Evolutionary conservation across 1,140 invertebrate species (phyloP).

Genomic region (Drosophila navojoa): DNA sequence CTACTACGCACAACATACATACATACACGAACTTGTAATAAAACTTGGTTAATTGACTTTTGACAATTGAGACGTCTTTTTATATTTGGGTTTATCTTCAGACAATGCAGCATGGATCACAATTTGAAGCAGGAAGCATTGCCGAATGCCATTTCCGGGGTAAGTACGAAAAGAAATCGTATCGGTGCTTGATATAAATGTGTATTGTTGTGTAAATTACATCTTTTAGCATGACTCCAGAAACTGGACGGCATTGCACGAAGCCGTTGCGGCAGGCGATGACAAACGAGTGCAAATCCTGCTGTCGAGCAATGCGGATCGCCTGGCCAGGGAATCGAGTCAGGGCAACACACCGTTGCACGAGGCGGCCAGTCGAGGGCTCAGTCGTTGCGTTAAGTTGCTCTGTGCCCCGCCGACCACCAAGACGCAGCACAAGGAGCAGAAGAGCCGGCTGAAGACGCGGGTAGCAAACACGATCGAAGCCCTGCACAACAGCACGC

Average conservation of each 20-base stretch:
- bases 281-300: slow-evolving; percentile 69
- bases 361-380: slow-evolving; percentile 97
- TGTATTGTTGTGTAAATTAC: neutral
- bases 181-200: neutral
- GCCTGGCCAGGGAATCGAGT: slow-evolving; percentile 79
- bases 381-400: slow-evolving; percentile 92
- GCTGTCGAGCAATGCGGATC: slow-evolving; percentile 60
- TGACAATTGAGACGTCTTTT: neutral
- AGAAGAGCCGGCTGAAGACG: slow-evolving; percentile 50
- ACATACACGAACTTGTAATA: neutral
- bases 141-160: slow-evolving; percentile 72
- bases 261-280: slow-evolving; percentile 72
- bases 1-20: no score
- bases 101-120: slow-evolving; percentile 78
- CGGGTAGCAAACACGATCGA: slow-evolving; percentile 64
- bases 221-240: slow-evolving; percentile 56
- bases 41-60: slow-evolving; percentile 4
- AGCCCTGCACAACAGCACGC: slow-evolving; percentile 88
- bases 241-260: slow-evolving; percentile 72
- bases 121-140: slow-evolving; percentile 70
- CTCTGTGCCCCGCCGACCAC: slow-evolving; percentile 86
- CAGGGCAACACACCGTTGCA: slow-evolving; percentile 97
- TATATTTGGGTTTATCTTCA: slow-evolving; percentile 14
- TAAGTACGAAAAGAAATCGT: slow-evolving; percentile 32
- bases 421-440: slow-evolving; percentile 47